phyloP scores from a whole-genome alignment of 2,797 vertebrate species.

The Gastrophryne carolinensis region DNA sequence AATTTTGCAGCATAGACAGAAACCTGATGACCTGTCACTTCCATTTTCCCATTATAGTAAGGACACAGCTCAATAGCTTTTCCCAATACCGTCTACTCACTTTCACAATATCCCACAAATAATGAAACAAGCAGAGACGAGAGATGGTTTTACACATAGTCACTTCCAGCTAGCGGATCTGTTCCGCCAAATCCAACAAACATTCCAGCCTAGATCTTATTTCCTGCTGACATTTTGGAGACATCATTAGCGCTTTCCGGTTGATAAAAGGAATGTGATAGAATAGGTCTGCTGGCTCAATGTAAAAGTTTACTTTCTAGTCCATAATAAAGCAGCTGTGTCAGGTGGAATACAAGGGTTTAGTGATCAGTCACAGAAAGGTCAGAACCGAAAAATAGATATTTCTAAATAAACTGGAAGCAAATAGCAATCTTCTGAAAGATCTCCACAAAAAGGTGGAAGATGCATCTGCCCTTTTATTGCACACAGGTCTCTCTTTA shows the following conservation, averaged over 20 bases:
- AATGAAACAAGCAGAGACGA: conserved; percentile 8
- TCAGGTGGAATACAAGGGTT: too few species aligned
- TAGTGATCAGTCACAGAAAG: too few species aligned
- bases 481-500: too few species aligned
- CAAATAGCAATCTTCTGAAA: too few species aligned
- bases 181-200: not conserved
- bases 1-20: conserved; percentile 9
- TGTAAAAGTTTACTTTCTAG: not conserved
- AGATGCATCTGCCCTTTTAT: too few species aligned
- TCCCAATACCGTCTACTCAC: conserved; percentile 23
- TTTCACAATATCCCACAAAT: conserved; percentile 25
- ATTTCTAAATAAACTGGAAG: too few species aligned
- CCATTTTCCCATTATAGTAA: conserved; percentile 12
- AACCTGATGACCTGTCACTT: conserved; percentile 27
- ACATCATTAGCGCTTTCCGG: not conserved
- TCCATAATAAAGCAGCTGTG: too few species aligned
- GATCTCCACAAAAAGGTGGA: too few species aligned
- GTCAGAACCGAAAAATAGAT: too few species aligned
- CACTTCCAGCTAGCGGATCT: not conserved
- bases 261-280: not conserved
- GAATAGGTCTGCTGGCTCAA: not conserved
- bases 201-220: not conserved
- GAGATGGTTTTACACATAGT: not conserved
- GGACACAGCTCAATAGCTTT: conserved; percentile 20
- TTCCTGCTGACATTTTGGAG: not conserved